phyloP scores from a whole-genome alignment of 1,140 invertebrate species.

The Anastatus disparis region DNA sequence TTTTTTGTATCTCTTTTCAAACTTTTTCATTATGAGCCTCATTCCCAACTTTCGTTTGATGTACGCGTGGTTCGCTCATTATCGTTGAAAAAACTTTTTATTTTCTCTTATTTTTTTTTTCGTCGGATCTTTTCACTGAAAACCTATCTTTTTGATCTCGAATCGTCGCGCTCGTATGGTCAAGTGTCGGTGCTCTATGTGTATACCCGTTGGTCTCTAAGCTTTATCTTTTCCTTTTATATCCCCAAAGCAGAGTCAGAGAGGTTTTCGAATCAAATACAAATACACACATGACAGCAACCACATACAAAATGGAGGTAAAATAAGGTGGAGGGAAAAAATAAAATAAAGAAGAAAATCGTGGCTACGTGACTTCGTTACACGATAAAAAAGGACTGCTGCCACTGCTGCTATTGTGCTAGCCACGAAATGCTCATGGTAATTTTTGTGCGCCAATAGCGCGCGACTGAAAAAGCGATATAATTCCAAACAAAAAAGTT shows the following conservation, averaged over 20 bases:
- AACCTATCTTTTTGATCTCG: not conserved
- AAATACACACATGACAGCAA: not conserved
- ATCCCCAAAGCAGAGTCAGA: too few species aligned
- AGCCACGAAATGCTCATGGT: not conserved
- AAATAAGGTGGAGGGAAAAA: not conserved
- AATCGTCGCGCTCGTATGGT: not conserved
- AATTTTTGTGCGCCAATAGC: constrained; percentile 26
- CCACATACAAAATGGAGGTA: too few species aligned
- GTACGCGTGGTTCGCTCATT: too few species aligned
- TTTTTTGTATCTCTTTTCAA: too few species aligned
- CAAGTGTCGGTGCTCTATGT: not conserved
- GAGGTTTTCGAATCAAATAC: too few species aligned
- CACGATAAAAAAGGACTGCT: not conserved
- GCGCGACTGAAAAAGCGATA: constrained; percentile 14
- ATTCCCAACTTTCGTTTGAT: too few species aligned
- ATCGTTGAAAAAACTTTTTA: too few species aligned
- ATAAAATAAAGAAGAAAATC: not conserved
- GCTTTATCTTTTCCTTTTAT: too few species aligned
- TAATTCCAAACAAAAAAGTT: constrained; percentile 21
- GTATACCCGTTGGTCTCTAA: not conserved
- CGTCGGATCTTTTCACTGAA: not conserved
- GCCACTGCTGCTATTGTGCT: not conserved
- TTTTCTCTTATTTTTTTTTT: not conserved
- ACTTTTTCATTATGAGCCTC: too few species aligned
- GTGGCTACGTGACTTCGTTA: constrained; percentile 14